Evolutionary conservation across 2,113 vertebrate genomes (phyloP), one percentile per base, ranked within the genome.

Genomic region (Catharus bicknelli): DNA sequence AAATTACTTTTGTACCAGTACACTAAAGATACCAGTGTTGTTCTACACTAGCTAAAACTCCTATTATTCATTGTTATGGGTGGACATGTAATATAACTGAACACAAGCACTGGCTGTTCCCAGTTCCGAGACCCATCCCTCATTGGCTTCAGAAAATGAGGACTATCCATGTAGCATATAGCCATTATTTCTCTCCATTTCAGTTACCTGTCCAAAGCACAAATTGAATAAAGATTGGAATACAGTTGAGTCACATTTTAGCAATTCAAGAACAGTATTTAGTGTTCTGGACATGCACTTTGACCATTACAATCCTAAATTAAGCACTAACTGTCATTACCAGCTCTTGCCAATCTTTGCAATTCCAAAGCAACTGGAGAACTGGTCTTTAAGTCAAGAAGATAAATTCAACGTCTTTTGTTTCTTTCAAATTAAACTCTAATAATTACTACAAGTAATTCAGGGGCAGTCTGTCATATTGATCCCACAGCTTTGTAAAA

Each of bases 341-440:
- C 34, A 51, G 2, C 34, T 89, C 66, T 86, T 92, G 50, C 29
- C 19, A 84, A 54, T 42, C 45, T 87, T 92, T 79, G 29, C 47
- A 87, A 89, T 82, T 68, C 69, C 68, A 87, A 79, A 66, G 30
- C 75, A 84, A 64, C 61, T 61, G 10, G 5, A 79, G 10, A 92
- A 42, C 18, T 32, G 14, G 13, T 82, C 62, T 79, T 75, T 90
- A 92, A 81, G 54, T 75, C 62, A 84, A 79, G 69, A 82, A 78
- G 50, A 79, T 82, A 75, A 81, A 94, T 82, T 64, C 32, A 66
- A 36, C 0, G 2, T 72, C 26, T 86, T 94, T 45, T 78, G 45
- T 74, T 94, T 84, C 83, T 19, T 90, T 84, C 77, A 93, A 64
- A 93, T 92, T 93, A 84, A 90, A 68, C 17, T 84, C 16, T 89